Percentiles rank a stretch among this genome's conserved stretches.
Conservation (phyloP, 2,113 vertebrate genomes). For the Ciconia boyciana region DNA sequence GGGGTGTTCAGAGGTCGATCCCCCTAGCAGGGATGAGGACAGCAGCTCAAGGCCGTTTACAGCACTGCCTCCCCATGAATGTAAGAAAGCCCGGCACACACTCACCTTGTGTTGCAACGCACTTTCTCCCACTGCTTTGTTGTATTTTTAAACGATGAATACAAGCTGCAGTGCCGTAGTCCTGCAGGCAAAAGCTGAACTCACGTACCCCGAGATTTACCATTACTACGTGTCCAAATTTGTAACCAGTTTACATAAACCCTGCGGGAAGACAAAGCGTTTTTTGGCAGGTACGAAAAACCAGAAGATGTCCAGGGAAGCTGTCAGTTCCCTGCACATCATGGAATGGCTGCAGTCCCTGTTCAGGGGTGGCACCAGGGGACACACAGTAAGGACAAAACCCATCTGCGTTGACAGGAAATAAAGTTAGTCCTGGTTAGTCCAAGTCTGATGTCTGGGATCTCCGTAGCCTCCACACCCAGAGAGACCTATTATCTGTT, state of each 20-base stretch:
- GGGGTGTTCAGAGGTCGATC: not conserved
- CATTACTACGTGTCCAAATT: not conserved
- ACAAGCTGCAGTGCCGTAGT: not conserved
- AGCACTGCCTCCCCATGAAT: not conserved
- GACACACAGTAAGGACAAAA: not conserved
- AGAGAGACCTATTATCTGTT: not conserved
- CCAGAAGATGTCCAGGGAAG: not conserved
- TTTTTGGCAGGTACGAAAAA: not conserved
- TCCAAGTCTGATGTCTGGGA: no score
- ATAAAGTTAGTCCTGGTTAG: not conserved
- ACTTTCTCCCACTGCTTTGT: not conserved
- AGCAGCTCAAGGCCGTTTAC: not conserved
- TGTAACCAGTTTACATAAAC: not conserved
- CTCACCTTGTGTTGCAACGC: not conserved
- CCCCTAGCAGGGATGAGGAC: not conserved
- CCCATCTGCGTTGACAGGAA: not conserved
- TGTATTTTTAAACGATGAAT: not conserved
- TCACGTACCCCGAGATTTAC: not conserved
- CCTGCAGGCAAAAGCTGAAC: not conserved
- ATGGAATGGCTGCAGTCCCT: not conserved
- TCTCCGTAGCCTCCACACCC: not conserved
- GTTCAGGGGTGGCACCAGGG: not conserved
- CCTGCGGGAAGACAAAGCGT: accelerated
- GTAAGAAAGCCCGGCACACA: not conserved
- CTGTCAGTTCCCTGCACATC: not conserved